A percentile compares a stretch with the other conserved stretches of the same genome.
Evolutionary conservation across 2,113 vertebrate genomes (phyloP).

Genomic region (Cheirogaleus medius): DNA sequence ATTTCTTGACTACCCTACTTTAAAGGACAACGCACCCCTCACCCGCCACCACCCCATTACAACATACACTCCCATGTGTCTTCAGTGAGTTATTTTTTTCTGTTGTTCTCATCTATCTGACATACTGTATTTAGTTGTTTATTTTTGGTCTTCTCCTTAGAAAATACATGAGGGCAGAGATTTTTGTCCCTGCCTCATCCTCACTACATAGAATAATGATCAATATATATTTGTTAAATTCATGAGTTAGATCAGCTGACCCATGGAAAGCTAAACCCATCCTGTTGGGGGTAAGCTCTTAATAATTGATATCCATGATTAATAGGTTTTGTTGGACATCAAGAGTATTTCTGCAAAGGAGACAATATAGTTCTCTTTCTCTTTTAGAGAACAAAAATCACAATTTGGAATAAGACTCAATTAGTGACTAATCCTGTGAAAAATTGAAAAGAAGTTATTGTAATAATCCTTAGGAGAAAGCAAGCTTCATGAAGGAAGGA

Average conservation of each 20-base stretch:
- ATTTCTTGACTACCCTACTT: neutral
- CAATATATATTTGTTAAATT: neutral
- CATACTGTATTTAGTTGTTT: neutral
- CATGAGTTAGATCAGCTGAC: neutral
- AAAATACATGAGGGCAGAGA: neutral
- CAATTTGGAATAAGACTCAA: neutral
- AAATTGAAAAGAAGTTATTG: neutral
- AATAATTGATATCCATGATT: neutral
- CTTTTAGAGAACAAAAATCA: neutral
- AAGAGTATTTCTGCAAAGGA: neutral
- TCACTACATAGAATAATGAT: neutral
- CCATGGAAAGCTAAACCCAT: neutral
- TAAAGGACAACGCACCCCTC: neutral
- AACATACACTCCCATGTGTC: neutral
- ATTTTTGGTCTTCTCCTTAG: neutral
- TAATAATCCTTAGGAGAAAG: neutral
- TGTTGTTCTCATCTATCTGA: neutral
- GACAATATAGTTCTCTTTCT: neutral
- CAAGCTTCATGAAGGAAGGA: neutral
- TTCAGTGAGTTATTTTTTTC: neutral
- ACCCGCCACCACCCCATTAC: neutral
- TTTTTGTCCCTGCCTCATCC: neutral
- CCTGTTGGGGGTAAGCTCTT: neutral
- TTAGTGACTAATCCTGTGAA: neutral
- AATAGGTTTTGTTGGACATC: neutral